Base-by-base conservation (phyloP, 2,888 invertebrate genomes). In the Tipula unca region DNA sequence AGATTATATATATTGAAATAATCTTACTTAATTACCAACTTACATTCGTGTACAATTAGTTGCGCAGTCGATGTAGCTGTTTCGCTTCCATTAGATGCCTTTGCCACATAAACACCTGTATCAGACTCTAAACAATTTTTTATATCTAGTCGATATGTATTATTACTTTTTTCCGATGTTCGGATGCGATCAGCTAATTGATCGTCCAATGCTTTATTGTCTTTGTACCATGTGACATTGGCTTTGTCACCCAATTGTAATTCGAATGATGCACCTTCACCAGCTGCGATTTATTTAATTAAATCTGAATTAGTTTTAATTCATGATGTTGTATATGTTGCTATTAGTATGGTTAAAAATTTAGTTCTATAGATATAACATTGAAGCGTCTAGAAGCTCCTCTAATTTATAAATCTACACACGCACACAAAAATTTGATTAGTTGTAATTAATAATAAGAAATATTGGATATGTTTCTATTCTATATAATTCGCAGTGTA, bases 81-180 rank as follows among this genome's bases (percentile, higher is more conserved):
- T 86, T 97, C 97, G 86, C 94, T 93, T 32, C 92, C 92, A 89
- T 97, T 97, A 86, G 95, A 94, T 25, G 98, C 98, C 87, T 96
- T 94, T 84, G 97, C 97, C 0, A 97, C 96, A 90, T 99, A 99
- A 82, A 96, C 93, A 85, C 97, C 98, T n/a, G 94, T 93, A 90
- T 98, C 98, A 35, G 93, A 94, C 88, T 95, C 93, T 87, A 93
- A 91, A 69, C 95, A 95, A 89, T 96, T 95, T 88, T 94, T 93
- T 87, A 96, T 93, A 88, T 94, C 93, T 87, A 98, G 92, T 86
- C 94, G 94, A 90, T 95, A 95, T 36, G 92, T 92, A 87, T 93
- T 93, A 86, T 93, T 93, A 29, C 92, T 91, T 14, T 92, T 92
- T 85, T 92, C 92, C 6, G 93, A 92, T 87, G 93, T 92, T 87